These are phyloP conservation scores for Eidolon dupreanum DNA, from an alignment of 2,797 vertebrate species.

Conservation along the genomic window DNA sequence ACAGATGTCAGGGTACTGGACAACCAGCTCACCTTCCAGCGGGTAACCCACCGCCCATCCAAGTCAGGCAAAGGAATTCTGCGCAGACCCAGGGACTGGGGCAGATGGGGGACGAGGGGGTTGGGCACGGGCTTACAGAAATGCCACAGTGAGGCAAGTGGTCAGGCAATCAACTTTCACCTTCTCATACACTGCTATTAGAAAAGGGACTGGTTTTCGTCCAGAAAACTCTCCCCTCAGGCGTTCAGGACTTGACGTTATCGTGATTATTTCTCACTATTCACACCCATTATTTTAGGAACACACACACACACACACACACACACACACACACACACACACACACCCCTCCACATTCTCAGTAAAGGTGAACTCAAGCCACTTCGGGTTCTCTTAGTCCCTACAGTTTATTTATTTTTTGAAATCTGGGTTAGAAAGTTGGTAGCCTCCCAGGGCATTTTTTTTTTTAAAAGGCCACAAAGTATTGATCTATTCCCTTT, in stretches of 20 bases:
- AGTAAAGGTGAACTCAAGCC: neutral
- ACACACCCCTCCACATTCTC: neutral
- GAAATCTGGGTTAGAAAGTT: neutral
- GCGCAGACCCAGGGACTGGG: rapidly evolving
- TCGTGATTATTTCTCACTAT: neutral
- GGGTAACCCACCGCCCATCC: neutral
- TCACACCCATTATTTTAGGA: slow-evolving; percentile 38
- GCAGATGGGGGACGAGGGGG: neutral
- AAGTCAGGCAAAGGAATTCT: neutral
- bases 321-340: neutral
- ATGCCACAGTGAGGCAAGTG: neutral
- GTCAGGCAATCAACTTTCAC: slow-evolving; percentile 44
- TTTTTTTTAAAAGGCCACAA: slow-evolving; percentile 24
- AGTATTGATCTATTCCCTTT: neutral
- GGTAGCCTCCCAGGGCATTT: neutral
- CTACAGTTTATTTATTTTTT: slow-evolving; percentile 9
- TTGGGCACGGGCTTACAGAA: neutral
- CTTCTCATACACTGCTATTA: neutral
- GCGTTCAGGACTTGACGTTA: neutral
- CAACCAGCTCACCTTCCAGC: neutral
- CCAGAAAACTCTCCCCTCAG: neutral
- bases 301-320: neutral
- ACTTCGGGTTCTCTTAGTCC: neutral
- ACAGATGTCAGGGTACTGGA: neutral
- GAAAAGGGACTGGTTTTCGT: slow-evolving; percentile 54